Conservation (phyloP, 2,888 invertebrate species). For the Drosophila anomalata region DNA sequence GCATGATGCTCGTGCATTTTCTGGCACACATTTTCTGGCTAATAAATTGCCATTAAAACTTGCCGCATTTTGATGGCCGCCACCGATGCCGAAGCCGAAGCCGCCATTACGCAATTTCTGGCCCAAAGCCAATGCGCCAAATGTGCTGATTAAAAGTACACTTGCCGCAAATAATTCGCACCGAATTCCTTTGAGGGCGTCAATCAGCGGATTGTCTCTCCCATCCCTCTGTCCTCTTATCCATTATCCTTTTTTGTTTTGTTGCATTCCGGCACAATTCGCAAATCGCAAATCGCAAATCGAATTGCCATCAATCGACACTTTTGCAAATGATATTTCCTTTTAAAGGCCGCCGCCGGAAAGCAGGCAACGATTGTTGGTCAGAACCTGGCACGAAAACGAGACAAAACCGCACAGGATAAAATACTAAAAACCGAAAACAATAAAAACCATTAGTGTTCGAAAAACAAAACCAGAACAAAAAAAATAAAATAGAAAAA, state of each 20-base stretch:
- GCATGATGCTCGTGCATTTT: background rate
- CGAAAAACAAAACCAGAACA: background rate
- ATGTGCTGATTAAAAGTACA: constrained; percentile 29
- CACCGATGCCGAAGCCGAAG: background rate
- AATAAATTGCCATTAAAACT: constrained; percentile 33
- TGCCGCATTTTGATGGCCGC: constrained; percentile 28
- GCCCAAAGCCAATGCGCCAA: constrained; percentile 19
- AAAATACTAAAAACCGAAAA: constrained; percentile 6
- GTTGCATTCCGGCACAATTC: background rate
- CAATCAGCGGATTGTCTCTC: constrained; percentile 25
- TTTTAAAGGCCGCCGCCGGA: background rate
- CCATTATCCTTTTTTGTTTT: background rate
- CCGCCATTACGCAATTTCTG: constrained; percentile 28
- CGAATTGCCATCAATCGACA: constrained; percentile 38
- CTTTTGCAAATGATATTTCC: constrained; percentile 18
- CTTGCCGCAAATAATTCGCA: constrained; percentile 23
- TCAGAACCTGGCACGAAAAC: constrained; percentile 22
- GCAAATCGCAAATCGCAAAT: constrained; percentile 17
- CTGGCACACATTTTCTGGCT: constrained; percentile 26
- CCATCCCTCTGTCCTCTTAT: background rate
- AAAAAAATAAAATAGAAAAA: background rate
- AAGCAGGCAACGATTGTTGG: constrained; percentile 18
- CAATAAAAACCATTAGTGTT: constrained; percentile 1
- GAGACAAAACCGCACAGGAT: constrained; percentile 3
- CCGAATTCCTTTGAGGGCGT: constrained; percentile 29